These are phyloP conservation scores for Neosilurus hyrtlii DNA, from an alignment of 2,797 vertebrate species.

Conservation along the genomic window DNA sequence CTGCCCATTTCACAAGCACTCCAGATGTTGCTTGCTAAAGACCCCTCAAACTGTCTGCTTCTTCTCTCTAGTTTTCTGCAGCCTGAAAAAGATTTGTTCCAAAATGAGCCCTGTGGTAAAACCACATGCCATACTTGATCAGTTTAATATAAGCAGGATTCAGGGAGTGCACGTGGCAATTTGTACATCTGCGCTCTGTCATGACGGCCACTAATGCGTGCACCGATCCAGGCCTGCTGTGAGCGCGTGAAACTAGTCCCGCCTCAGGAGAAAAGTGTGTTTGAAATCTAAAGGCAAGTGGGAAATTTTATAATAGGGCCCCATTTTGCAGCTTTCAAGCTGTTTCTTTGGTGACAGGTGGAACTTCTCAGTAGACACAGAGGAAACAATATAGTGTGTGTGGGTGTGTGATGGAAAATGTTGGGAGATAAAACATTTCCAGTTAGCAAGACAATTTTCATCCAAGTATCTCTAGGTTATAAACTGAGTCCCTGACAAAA, in stretches of 20 bases:
- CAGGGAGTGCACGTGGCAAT: conserved; percentile 27
- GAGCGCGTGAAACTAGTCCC: conserved; percentile 11
- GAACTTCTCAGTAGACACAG: conserved; percentile 18
- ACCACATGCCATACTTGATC: conserved; percentile 78
- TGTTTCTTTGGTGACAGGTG: conserved; percentile 37
- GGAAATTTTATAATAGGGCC: conserved; percentile 31
- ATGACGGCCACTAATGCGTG: conserved; percentile 37
- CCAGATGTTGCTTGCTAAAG: conserved; percentile 73
- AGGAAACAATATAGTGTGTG: conserved; percentile 26
- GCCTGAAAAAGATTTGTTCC: conserved; percentile 69
- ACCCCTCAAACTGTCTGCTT: conserved; percentile 68
- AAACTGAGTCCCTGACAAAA: background rate
- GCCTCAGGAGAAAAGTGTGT: conserved; percentile 27
- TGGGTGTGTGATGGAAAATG: conserved; percentile 5
- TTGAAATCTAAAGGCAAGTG: conserved; percentile 21
- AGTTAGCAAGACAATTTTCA: background rate
- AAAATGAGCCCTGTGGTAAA: conserved; percentile 73
- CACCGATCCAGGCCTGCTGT: conserved; percentile 24
- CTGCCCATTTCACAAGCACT: conserved; percentile 36
- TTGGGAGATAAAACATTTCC: background rate
- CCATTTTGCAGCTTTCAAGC: conserved; percentile 27
- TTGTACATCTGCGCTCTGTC: conserved; percentile 54
- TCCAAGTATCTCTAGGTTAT: background rate
- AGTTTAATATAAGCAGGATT: conserved; percentile 58
- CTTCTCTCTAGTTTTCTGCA: conserved; percentile 58